Percentiles rank a stretch among this genome's conserved stretches.
These are phyloP conservation scores for Netelia virgata DNA, from an alignment of 2,888 invertebrate species.

Conservation along the genomic window DNA sequence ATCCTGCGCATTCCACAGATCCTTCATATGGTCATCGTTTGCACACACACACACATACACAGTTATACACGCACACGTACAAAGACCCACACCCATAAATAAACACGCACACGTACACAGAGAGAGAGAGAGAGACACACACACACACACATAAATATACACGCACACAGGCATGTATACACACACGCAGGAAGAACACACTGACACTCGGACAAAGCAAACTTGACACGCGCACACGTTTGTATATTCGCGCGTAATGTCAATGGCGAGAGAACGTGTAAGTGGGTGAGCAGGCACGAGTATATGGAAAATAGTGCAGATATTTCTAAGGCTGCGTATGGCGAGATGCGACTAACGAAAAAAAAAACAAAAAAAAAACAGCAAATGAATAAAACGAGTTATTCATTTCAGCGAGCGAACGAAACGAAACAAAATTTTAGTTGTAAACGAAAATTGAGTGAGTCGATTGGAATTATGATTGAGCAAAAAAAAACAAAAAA, in stretches of 20 bases:
- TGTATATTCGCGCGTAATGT: constrained; percentile 45
- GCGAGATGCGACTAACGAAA: constrained; percentile 46
- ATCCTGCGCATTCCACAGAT: constrained; percentile 55
- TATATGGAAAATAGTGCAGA: constrained; percentile 79
- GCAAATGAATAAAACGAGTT: background rate
- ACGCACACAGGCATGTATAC: constrained; percentile 14
- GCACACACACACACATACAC: constrained; percentile 43
- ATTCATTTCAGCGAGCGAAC: constrained; percentile 41
- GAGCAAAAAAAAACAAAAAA: constrained; percentile 57
- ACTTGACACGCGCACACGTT: constrained; percentile 61
- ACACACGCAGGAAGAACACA: constrained; percentile 49
- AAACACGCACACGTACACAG: constrained; percentile 35
- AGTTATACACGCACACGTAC: constrained; percentile 44
- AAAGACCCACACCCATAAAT: no score
- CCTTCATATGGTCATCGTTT: constrained; percentile 52
- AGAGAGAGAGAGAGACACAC: constrained; percentile 42
- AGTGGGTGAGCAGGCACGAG: constrained; percentile 58
- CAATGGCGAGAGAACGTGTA: constrained; percentile 16
- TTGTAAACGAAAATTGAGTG: constrained; percentile 39
- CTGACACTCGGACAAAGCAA: constrained; percentile 47
- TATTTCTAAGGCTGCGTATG: constrained; percentile 80
- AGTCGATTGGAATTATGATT: constrained; percentile 64
- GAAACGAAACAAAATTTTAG: constrained; percentile 51
- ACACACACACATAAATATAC: constrained; percentile 47
- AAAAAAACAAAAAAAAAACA: constrained; percentile 6